Base-by-base conservation (phyloP, 30 jellyfish, hydroid and myxozoan species). In the Turritopsis rubra region DNA sequence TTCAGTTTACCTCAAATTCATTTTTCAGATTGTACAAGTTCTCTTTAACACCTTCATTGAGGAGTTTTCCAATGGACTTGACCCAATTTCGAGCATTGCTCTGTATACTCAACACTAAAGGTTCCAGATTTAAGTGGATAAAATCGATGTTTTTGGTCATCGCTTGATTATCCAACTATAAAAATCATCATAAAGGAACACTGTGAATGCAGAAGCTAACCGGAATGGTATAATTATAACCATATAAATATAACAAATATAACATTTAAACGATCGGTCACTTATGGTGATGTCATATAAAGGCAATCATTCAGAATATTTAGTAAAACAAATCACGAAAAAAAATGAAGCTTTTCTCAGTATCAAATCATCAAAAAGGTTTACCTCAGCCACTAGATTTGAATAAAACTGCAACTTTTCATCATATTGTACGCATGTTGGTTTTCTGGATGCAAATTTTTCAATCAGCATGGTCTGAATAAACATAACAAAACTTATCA, bases 341-440 rank as follows among this genome's bases (percentile, higher is more conserved):
- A n/a, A n/a, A n/a, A n/a, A n/a, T n/a, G n/a, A n/a, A n/a, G n/a
- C n/a, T n/a, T n/a, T 41, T 41, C 13, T 41, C 60, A 41, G 5
- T 13, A 41, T 41, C 5, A 41, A 41, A 41, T 41, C 60, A 41
- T 13, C 5, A 75, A 75, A 75, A 74, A 75, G 17, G 66, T 27
- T 22, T 75, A 92, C 98, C 98, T 92, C 98, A 29, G 54, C 70
- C 17, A 85, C 93, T 1, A 92, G 89, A 54, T 85, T 92, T n/a
- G 92, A 76, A 83, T 92, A 92, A 77, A 88, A 92, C 65, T 92
- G 96, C 75, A 92, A 83, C 76, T 92, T 92, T 74, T 92, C 98
- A 75, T 92, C 98, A 79, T 83, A 92, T 85, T 92, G 96, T 4
- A 88, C 96, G 65, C 98, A 92, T 18, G 95, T 84, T 68, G 98